Base-by-base conservation (phyloP, 2,797 vertebrate species). In the Peromyscus melanophrys region DNA sequence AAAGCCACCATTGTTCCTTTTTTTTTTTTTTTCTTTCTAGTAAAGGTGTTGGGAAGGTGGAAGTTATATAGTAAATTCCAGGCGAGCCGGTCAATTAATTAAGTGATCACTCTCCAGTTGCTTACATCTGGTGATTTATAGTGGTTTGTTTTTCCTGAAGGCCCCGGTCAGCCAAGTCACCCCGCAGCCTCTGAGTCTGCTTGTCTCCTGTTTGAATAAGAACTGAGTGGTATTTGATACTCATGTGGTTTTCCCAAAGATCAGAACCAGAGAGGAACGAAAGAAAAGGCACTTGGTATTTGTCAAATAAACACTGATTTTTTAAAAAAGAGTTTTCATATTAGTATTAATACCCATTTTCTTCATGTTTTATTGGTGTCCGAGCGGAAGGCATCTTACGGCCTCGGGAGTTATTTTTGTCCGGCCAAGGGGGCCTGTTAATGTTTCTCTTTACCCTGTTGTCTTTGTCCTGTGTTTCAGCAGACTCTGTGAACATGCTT, bases 41-140 rank as follows among this genome's bases (percentile, higher is more conserved):
- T 67, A 90, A 97, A 98, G 94, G 98, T 98, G 92, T 96, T 97
- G 92, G 96, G 98, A 98, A 97, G 98, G 98, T 99, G 99, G 98
- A 98, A 98, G 97, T 98, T 99, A 98, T 99, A 98, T 78, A 98
- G 95, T 98, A 98, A 99, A 99, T 99, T 99, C 99, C 98, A 98
- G 98, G 99, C 99, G 99, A 99, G 99, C 99, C 99, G 99, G 99
- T 99, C 99, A 99, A 99, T 99, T 99, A 99, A 99, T 99, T 99
- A 99, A 99, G 98, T 99, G 99, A 99, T 99, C 99, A 99, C 98
- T 98, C 98, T 99, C 98, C 99, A 99, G 99, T 99, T 99, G 99
- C 99, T 99, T 99, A 98, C 99, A 99, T 99, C 99, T 99, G 99
- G 98, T 98, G 98, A 98, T 98, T 99, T 99, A 99, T 99, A 99